phyloP scores from a whole-genome alignment of 2,888 invertebrate genomes.

The Lycia hirtaria region DNA sequence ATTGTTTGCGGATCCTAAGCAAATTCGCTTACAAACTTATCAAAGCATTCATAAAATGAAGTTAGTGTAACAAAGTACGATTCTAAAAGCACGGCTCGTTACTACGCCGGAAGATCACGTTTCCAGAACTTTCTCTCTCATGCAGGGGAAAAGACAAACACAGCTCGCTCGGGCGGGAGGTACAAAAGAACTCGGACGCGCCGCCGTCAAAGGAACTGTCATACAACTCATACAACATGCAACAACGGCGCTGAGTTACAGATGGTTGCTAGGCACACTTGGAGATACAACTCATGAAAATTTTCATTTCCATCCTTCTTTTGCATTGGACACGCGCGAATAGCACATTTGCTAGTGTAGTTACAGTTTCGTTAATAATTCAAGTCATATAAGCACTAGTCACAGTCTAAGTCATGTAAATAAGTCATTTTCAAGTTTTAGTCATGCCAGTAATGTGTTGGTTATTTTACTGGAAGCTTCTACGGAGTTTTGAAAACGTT shows the following conservation, averaged over 20 bases:
- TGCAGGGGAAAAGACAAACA: conserved; percentile 23
- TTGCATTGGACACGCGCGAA: too few relatives aligned
- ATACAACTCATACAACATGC: conserved; percentile 22
- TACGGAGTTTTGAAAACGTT: too few relatives aligned
- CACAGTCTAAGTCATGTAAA: too few relatives aligned
- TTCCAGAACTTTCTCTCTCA: conserved; percentile 13
- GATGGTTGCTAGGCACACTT: conserved; percentile 15
- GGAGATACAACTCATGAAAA: conserved; percentile 20
- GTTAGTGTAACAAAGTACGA: neutral
- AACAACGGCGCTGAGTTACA: conserved; percentile 23
- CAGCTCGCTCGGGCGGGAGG: conserved; percentile 1
- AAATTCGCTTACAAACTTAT: too few relatives aligned
- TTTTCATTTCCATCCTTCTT: too few relatives aligned
- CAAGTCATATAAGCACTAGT: too few relatives aligned
- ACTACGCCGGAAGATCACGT: conserved; percentile 15
- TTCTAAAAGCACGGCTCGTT: conserved; percentile 11
- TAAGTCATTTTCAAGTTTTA: too few relatives aligned
- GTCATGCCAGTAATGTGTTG: too few relatives aligned
- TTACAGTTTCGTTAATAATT: too few relatives aligned
- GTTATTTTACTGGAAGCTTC: too few relatives aligned
- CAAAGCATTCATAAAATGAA: neutral
- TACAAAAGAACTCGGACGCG: conserved; percentile 24
- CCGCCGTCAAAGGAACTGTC: conserved; percentile 26
- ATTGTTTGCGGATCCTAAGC: too few relatives aligned
- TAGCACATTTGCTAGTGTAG: too few relatives aligned